Conservation (phyloP, 2,888 invertebrate genomes). For the Lasioglossum oenotherae region DNA sequence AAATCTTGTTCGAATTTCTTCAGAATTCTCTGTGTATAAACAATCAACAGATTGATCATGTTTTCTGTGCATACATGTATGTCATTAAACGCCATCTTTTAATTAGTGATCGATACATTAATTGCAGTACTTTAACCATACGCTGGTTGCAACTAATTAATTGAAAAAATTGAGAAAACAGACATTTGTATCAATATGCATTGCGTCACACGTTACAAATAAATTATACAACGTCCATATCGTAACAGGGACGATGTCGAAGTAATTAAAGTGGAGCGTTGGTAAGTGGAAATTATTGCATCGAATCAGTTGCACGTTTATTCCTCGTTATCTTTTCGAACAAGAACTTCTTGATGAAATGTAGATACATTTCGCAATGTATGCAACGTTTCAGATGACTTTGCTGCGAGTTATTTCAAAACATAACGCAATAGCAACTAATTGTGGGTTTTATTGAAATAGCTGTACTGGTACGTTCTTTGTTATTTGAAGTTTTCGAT, state of each 20-base stretch:
- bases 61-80: neutral
- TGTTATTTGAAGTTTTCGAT: neutral
- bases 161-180: neutral
- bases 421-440: neutral
- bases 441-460: neutral
- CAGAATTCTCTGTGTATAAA: neutral
- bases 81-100: neutral
- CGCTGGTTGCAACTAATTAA: neutral
- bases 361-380: neutral
- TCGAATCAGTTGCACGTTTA: neutral
- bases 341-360: slow-evolving; percentile 3
- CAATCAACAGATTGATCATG: neutral
- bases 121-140: neutral
- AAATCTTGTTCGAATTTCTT: neutral
- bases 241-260: neutral
- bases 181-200: neutral
- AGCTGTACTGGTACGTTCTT: neutral
- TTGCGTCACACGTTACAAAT: neutral
- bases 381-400: neutral
- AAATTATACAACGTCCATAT: neutral
- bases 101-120: neutral
- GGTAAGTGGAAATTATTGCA: slow-evolving; percentile 17
- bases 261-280: neutral
- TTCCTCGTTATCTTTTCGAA: slow-evolving; percentile 15
- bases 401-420: slow-evolving; percentile 2